Evolutionary conservation across 37 sponge, comb jelly and placozoan genomes (phyloP), one percentile per base, ranked within the genome.

Genomic region (Cladorhizidae sp.): DNA sequence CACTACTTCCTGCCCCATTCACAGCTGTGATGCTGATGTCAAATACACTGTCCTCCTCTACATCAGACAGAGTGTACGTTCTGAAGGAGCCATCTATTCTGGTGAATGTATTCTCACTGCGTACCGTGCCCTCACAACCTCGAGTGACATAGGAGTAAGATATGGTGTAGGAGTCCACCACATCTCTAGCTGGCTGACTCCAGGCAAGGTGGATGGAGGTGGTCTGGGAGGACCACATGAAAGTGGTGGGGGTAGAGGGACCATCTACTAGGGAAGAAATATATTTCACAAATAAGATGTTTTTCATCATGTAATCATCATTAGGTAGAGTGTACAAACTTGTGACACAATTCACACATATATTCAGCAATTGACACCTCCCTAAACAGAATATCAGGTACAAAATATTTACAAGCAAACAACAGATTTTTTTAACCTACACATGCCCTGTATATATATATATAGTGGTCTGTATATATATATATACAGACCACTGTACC

Each of bases 161-260:
- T 23, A 84, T 35, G n/a, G 25, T 26, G 64, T 84, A 84, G 69
- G 54, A 75, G 58, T 51, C 58, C 69, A 76, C 84, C n/a, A 76
- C 43, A 7, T 75, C 75, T 12, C 84, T 77, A 35, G 21, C 43
- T 32, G 84, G 55, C 52, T 74, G 69, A 26, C 31, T 40, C 76
- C 76, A 75, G 41, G 69, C 64, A 54, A 76, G 40, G 38, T 54
- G 57, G 70, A 84, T 76, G 77, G 84, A 84, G 29, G 76, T 76
- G 57, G 76, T 31, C 32, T 33, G 52, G 68, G 69, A 43, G 31
- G 50, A 9, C 40, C 6, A 29, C 12, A n/a, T 77, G 12, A 77
- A 25, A 31, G 8, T 42, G 36, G 78, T 62, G 17, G 78, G 64
- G 8, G 78, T 26, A 43, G 78, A 31, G n/a, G 65, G 64, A 28